Base-by-base conservation (phyloP, 35 echinoderm and acorn worm genomes). In the Apostichopus parvimensis region DNA sequence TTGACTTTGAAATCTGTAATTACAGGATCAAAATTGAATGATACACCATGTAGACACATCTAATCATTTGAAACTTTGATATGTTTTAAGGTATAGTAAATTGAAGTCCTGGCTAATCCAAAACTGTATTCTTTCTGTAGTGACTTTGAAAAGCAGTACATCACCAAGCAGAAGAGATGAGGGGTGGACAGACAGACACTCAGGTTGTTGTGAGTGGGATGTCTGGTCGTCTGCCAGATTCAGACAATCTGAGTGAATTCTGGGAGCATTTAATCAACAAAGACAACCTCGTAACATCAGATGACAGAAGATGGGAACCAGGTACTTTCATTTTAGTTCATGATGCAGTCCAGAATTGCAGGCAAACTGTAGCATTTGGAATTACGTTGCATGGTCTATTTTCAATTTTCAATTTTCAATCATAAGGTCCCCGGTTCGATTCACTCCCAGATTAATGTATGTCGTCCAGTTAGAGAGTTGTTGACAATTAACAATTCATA, bases 301-400 rank as follows among this genome's bases (percentile, higher is more conserved):
- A 97, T 87, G 79, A 91, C 91, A 92, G 95, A 79, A 90, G 95
- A 94, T 97, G 95, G 95, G 93, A 94, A 91, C 95, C 93, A 94
- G 95, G 95, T 97, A 90, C 87, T 57, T 86, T 68, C 0, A 68
- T 14, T 68, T 21, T 54, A 85, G 3, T n/a, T 45, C 34, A 45
- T 45, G 2, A 45, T 45, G 34, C 79, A 17, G 23, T 82, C 6
- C 15, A 82, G n/a, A 5, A 9, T 82, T 6, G 11, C 53, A 22
- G 18, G 18, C 79, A 28, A 22, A 15, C 8, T 6, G 15, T 22
- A 75, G 21, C 21, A 75, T 75, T 45, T 45, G 34, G 3, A 45
- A 45, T 45, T 45, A 45, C 34, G 34, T 45, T 45, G 34, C 34
- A 45, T 45, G 34, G 34, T 45, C 34, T 4, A 4, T 45, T 45